These are phyloP conservation scores for Falco rusticolus DNA, from an alignment of 2,797 vertebrate species.

Conservation along the genomic window DNA sequence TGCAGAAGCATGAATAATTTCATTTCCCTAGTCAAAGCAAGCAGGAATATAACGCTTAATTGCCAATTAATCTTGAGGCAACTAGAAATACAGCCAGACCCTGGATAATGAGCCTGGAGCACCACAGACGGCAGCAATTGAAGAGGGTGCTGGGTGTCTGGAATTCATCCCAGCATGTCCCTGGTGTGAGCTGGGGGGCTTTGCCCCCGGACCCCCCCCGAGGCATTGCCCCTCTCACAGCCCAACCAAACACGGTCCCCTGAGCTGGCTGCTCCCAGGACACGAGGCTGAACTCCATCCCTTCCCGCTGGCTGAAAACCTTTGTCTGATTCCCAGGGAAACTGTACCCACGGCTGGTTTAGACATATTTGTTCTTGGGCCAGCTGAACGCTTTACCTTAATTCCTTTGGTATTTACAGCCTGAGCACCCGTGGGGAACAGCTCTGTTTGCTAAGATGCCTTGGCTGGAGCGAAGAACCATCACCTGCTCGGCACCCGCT, in stretches of 20 bases:
- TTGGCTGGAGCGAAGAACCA: not conserved
- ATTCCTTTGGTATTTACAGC: not conserved
- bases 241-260: rapidly evolving
- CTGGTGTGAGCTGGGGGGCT: not conserved
- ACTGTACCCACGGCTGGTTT: rapidly evolving
- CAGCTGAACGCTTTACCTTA: not conserved
- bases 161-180: not conserved
- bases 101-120: not conserved
- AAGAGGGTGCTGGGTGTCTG: rapidly evolving
- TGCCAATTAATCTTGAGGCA: slow-evolving; percentile 17
- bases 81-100: not conserved
- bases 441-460: rapidly evolving
- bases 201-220: rapidly evolving
- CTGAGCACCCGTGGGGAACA: not conserved
- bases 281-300: not conserved
- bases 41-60: not conserved
- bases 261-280: not conserved
- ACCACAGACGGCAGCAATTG: rapidly evolving
- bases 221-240: not conserved
- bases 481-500: not conserved
- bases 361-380: not conserved
- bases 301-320: not conserved
- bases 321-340: not conserved
- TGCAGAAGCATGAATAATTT: not conserved
- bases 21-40: not conserved